phyloP scores from a whole-genome alignment of 2,888 invertebrate genomes.

The Xanthia icteritia region DNA sequence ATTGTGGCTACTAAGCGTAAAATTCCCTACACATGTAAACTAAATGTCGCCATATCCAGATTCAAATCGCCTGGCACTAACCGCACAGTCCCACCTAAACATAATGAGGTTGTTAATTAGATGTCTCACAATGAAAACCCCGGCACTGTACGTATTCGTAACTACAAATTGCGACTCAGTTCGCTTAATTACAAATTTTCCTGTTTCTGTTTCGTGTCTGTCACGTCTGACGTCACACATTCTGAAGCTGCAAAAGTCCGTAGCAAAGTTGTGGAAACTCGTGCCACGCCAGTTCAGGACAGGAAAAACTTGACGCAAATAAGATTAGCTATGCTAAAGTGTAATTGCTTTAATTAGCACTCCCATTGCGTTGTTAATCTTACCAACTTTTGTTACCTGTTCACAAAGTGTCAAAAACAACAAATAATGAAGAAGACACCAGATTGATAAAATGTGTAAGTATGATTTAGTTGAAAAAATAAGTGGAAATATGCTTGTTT shows the following conservation, averaged over 20 bases:
- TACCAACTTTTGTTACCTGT: not conserved
- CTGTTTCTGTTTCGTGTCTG: constrained; percentile 66
- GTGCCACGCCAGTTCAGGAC: not conserved
- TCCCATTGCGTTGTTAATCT: constrained; percentile 1
- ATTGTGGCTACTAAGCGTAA: constrained; percentile 19
- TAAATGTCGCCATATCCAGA: constrained; percentile 3
- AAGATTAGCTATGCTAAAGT: constrained; percentile 18
- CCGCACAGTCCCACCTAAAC: constrained; percentile 13
- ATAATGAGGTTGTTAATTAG: constrained; percentile 59
- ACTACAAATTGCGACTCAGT: constrained; percentile 59
- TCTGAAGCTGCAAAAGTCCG: constrained; percentile 43
- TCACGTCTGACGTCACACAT: constrained; percentile 59
- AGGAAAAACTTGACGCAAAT: constrained; percentile 6
- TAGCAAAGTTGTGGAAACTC: constrained; percentile 32
- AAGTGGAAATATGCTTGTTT: constrained; percentile 2
- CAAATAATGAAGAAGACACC: not conserved
- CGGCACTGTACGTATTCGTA: constrained; percentile 36
- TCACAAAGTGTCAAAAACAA: not conserved
- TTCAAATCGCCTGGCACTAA: constrained; percentile 29
- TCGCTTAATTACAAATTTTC: constrained; percentile 76
- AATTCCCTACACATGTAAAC: constrained; percentile 5
- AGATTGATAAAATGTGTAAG: not conserved
- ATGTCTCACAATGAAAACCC: constrained; percentile 55
- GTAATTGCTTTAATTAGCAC: not conserved
- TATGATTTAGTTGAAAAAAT: constrained; percentile 1